phyloP scores from a whole-genome alignment of 1,140 invertebrate species.

The Pissodes strobi region DNA sequence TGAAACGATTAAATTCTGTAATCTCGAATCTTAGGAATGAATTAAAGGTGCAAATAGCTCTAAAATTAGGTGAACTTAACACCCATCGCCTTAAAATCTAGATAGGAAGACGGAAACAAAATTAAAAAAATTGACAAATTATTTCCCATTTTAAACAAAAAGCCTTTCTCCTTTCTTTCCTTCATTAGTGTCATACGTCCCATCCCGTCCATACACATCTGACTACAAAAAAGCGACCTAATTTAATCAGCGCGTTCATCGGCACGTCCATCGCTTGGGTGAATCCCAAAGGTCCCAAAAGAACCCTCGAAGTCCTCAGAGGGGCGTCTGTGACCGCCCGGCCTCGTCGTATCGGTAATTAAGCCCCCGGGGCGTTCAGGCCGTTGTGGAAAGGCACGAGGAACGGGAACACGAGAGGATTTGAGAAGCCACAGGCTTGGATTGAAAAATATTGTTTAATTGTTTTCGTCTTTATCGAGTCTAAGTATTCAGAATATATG shows the following conservation, averaged over 20 bases:
- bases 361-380: slow-evolving; percentile 20
- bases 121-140: too few species aligned
- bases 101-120: too few species aligned
- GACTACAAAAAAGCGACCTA: slow-evolving; percentile 15
- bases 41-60: too few species aligned
- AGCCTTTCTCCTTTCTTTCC: too few species aligned
- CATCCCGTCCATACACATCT: neutral
- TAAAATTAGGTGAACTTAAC: too few species aligned
- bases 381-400: slow-evolving; percentile 24
- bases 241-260: slow-evolving; percentile 30
- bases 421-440: slow-evolving; percentile 6
- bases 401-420: slow-evolving; percentile 27
- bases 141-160: too few species aligned
- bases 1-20: too few species aligned
- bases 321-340: slow-evolving; percentile 15
- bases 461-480: too few species aligned
- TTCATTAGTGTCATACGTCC: slow-evolving; percentile 1
- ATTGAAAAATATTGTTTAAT: neutral
- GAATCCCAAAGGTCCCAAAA: slow-evolving; percentile 24
- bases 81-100: too few species aligned
- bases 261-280: slow-evolving; percentile 23
- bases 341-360: slow-evolving; percentile 28
- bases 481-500: too few species aligned
- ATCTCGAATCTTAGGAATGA: too few species aligned
- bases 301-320: neutral